These are phyloP conservation scores for Bothrops alternatus DNA, from an alignment of 2,797 vertebrate genomes.

Conservation along the genomic window DNA sequence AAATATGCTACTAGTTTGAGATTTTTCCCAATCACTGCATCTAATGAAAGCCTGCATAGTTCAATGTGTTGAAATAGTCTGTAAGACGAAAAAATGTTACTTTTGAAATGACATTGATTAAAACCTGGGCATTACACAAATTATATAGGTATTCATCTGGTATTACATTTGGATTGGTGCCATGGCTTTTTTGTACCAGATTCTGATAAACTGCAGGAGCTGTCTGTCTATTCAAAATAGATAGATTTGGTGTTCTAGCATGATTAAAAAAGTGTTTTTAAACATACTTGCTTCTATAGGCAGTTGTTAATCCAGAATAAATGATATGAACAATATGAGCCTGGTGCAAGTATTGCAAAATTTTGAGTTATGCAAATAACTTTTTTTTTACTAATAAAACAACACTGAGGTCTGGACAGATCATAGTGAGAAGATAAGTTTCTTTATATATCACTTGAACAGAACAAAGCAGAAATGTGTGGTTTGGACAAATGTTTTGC, in stretches of 20 bases:
- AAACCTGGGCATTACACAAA: constrained; percentile 27
- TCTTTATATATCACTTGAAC: neutral
- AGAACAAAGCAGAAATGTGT: neutral
- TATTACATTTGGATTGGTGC: constrained; percentile 32
- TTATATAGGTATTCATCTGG: constrained; percentile 26
- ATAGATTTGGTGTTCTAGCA: constrained; percentile 11
- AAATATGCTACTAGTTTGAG: constrained; percentile 58
- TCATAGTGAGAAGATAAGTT: neutral
- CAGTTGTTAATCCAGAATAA: neutral
- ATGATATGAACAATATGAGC: constrained; percentile 17
- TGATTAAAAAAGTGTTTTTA: constrained; percentile 10
- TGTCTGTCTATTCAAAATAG: neutral
- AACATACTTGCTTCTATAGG: constrained; percentile 23
- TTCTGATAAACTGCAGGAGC: constrained; percentile 12
- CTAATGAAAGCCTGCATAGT: constrained; percentile 54
- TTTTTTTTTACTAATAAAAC: constrained; percentile 37
- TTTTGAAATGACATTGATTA: constrained; percentile 15
- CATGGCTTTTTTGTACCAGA: constrained; percentile 21
- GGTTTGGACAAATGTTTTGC: neutral
- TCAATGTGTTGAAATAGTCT: constrained; percentile 41
- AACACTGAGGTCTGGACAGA: constrained; percentile 36
- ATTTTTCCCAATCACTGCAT: constrained; percentile 4
- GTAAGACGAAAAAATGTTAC: constrained; percentile 43
- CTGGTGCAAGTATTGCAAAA: constrained; percentile 24
- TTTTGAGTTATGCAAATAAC: constrained; percentile 27